Evolutionary conservation across 2,113 vertebrate species (phyloP).

Genomic region (Carassius carassius): DNA sequence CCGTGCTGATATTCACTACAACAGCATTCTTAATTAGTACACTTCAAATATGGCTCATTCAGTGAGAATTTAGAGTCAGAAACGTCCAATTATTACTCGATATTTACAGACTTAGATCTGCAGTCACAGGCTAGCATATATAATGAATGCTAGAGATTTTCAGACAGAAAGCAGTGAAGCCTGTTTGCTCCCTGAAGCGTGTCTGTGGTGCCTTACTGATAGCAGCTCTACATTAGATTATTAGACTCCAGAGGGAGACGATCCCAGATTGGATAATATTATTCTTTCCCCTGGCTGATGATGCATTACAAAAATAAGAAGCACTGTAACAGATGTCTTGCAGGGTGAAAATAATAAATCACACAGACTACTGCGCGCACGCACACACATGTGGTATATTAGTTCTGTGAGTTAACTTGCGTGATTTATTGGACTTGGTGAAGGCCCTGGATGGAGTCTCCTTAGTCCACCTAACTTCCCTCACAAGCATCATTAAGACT

Average conservation of each 20-base stretch:
- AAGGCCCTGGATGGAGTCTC: constrained; percentile 59
- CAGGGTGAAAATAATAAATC: constrained; percentile 77
- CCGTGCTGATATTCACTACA: not conserved
- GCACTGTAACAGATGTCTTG: constrained; percentile 75
- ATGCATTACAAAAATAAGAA: constrained; percentile 80
- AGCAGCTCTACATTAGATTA: constrained; percentile 74
- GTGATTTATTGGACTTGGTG: constrained; percentile 69
- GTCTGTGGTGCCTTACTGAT: constrained; percentile 71
- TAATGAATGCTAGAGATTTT: constrained; percentile 56
- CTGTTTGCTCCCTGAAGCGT: constrained; percentile 64
- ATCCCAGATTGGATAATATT: constrained; percentile 77
- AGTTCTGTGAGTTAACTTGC: constrained; percentile 52
- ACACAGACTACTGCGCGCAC: constrained; percentile 61
- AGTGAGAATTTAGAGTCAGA: not conserved
- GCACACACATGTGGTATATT: constrained; percentile 55
- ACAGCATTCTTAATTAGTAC: not conserved
- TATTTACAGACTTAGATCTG: not conserved
- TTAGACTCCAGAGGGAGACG: constrained; percentile 76
- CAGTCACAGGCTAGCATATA: not conserved
- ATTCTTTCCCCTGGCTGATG: constrained; percentile 74
- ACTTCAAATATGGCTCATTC: not conserved
- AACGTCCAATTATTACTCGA: not conserved
- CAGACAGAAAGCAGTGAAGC: constrained; percentile 17
- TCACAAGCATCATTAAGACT: constrained; percentile 72
- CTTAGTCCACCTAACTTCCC: constrained; percentile 61